A percentile compares a stretch with the other conserved stretches of the same genome.
Conservation (phyloP, 2,888 invertebrate genomes). For the Tinea semifulvella region DNA sequence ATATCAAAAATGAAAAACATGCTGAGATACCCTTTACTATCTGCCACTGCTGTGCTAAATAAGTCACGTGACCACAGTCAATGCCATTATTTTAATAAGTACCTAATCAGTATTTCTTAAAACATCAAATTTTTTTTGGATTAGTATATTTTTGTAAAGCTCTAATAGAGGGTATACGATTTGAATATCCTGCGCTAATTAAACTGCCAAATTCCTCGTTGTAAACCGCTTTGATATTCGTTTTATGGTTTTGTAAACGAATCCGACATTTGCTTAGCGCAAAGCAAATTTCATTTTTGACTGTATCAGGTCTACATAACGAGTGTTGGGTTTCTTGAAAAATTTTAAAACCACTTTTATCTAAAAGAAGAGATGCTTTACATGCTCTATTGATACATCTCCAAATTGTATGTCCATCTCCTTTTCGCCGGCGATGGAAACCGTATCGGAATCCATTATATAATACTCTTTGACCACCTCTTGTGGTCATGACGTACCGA, state of each 20-base stretch:
- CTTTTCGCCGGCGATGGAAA: neutral
- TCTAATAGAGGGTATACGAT: constrained; percentile 1
- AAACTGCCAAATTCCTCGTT: neutral
- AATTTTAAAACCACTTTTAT: neutral
- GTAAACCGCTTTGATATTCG: neutral
- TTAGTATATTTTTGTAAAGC: neutral
- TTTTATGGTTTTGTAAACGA: neutral
- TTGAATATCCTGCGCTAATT: neutral
- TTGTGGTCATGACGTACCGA: neutral
- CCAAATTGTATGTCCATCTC: neutral
- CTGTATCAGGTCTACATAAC: neutral
- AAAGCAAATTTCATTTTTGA: neutral
- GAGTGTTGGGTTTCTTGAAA: neutral
- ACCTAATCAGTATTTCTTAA: neutral
- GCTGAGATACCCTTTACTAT: too few species aligned
- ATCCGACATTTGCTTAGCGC: neutral
- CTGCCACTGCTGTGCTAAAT: too few species aligned
- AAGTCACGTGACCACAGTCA: too few species aligned
- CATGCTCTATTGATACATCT: constrained; percentile 1
- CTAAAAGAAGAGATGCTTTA: neutral
- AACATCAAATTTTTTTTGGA: neutral
- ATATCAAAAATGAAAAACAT: too few species aligned
- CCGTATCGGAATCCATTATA: neutral
- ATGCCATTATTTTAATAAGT: too few species aligned
- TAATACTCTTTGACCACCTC: neutral